Conservation (phyloP, 2,113 vertebrate species). For the Camelus bactrianus region DNA sequence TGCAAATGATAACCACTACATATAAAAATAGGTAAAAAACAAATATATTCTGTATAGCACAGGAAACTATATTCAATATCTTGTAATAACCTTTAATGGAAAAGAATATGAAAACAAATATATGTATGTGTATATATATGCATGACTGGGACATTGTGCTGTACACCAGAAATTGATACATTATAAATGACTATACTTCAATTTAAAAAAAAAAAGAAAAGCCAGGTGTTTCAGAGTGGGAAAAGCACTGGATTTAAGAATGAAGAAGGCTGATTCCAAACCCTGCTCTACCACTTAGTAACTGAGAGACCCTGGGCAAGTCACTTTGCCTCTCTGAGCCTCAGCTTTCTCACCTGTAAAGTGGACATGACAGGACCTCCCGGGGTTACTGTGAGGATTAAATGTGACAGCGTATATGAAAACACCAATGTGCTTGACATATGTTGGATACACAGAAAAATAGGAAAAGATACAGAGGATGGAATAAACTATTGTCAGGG, state of each 20-base stretch:
- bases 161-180: no score
- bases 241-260: neutral
- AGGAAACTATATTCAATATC: no score
- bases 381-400: neutral
- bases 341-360: slow-evolving; percentile 19
- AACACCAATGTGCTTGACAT: no score
- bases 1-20: no score
- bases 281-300: neutral
- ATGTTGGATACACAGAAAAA: neutral
- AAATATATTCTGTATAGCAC: no score
- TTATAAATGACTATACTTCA: no score
- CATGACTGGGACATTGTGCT: no score
- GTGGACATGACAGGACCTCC: neutral
- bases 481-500: neutral
- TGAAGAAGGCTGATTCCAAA: neutral
- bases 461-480: neutral
- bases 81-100: no score
- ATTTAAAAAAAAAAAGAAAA: neutral
- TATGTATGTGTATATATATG: no score
- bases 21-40: no score
- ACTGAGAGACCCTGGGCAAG: neutral
- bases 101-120: no score
- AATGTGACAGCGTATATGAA: neutral
- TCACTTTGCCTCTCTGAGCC: neutral
- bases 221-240: neutral